phyloP scores from a whole-genome alignment of 2,113 vertebrate genomes.

The Hipposideros armiger region DNA sequence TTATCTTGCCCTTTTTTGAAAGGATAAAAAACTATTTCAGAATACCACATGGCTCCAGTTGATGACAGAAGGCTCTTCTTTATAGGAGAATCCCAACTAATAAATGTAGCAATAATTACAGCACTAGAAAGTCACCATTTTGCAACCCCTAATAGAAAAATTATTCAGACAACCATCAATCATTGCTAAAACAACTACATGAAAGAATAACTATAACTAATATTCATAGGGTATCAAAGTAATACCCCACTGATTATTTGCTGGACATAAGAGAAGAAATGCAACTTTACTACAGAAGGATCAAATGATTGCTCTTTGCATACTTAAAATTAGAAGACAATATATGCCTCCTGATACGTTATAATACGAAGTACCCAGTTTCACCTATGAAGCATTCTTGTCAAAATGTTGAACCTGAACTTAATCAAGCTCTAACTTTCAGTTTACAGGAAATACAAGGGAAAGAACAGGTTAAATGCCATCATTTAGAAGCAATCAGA shows the following conservation, averaged over 20 bases:
- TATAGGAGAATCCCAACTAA: not conserved
- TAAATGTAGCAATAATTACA: constrained; percentile 12
- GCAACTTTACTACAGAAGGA: not conserved
- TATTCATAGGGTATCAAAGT: not conserved
- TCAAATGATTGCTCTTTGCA: not conserved
- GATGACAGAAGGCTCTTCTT: not conserved
- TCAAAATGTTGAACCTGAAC: not conserved
- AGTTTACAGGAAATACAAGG: not conserved
- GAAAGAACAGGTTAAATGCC: not conserved
- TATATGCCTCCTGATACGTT: not conserved
- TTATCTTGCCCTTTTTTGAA: not conserved
- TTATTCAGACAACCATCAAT: not conserved
- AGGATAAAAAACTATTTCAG: not conserved
- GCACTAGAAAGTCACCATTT: constrained; percentile 44
- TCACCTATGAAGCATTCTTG: not conserved
- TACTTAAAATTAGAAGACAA: not conserved
- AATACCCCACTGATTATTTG: not conserved
- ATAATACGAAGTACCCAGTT: not conserved
- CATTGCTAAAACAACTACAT: not conserved
- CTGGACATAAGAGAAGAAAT: not conserved
- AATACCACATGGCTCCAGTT: constrained; percentile 5
- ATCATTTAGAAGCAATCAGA: not conserved
- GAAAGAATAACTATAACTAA: not conserved
- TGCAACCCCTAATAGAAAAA: not conserved
- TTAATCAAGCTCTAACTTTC: not conserved